Conservation (phyloP, 2,888 invertebrate species). For the Rhimphoctona megacephalus region DNA sequence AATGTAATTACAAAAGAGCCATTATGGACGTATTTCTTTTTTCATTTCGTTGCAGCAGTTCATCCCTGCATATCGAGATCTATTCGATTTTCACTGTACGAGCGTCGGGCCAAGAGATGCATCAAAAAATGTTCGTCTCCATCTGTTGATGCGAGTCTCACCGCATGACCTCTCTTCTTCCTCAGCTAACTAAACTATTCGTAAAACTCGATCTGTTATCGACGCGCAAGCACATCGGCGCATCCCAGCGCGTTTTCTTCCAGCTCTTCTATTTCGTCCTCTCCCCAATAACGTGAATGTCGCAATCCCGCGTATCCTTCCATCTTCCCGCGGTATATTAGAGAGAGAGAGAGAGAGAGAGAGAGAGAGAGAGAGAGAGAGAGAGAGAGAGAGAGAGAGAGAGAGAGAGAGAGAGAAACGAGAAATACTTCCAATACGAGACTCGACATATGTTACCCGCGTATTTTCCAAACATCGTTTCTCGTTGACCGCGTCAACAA, state of each 20-base stretch:
- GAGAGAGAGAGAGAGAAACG: too few species aligned
- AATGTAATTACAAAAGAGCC: too few species aligned
- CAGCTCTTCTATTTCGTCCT: conserved; percentile 17
- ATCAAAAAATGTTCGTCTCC: conserved; percentile 17
- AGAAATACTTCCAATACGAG: conserved; percentile 39
- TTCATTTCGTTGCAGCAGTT: neutral
- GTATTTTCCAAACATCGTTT: conserved; percentile 55
- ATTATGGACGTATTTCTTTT: neutral
- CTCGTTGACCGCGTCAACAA: conserved; percentile 24
- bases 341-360: neutral
- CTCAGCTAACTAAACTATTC: conserved; percentile 13
- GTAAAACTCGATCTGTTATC: conserved; percentile 27
- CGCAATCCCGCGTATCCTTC: conserved; percentile 38
- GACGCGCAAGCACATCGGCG: neutral
- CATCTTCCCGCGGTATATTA: conserved; percentile 46
- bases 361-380: too few species aligned
- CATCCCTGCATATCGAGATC: neutral
- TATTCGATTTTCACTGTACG: neutral
- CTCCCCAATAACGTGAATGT: conserved; percentile 21
- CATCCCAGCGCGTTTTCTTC: neutral
- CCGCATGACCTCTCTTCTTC: conserved; percentile 50
- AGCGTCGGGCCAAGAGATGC: neutral
- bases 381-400: too few species aligned
- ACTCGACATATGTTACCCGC: conserved; percentile 28
- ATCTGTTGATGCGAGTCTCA: neutral